These are phyloP conservation scores for Pluvialis apricaria DNA, from an alignment of 2,113 vertebrate species.

Conservation along the genomic window DNA sequence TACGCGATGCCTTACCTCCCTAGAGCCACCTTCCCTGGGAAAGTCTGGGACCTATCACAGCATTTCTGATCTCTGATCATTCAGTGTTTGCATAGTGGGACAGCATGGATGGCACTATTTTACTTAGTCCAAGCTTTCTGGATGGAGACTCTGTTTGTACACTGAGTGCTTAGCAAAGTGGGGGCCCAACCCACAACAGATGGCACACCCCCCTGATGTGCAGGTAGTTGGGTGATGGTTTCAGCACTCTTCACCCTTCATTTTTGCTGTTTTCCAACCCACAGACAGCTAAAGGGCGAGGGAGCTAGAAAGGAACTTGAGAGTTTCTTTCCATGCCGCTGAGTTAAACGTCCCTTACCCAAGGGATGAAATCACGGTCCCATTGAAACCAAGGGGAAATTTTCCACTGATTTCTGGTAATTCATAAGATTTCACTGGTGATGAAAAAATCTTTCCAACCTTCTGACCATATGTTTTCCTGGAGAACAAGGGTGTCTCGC, in stretches of 20 bases:
- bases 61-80: not conserved
- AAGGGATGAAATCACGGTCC: not conserved
- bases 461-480: not conserved
- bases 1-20: no score
- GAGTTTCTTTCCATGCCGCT: not conserved
- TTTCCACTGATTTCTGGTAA: not conserved
- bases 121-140: not conserved
- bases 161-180: not conserved
- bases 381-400: not conserved
- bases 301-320: not conserved
- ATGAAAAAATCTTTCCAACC: not conserved
- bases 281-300: not conserved
- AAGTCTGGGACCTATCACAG: not conserved
- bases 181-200: fast-evolving
- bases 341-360: not conserved
- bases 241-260: not conserved
- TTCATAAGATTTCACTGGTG: not conserved
- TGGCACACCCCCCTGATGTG: no score
- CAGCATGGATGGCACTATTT: fast-evolving
- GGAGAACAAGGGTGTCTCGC: not conserved
- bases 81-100: not conserved
- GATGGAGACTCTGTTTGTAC: not conserved
- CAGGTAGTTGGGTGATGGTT: not conserved
- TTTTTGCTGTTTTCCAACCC: not conserved
- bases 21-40: not conserved